These are phyloP conservation scores for Phalangium opilio DNA, from an alignment of 2,888 invertebrate species.

Conservation along the genomic window DNA sequence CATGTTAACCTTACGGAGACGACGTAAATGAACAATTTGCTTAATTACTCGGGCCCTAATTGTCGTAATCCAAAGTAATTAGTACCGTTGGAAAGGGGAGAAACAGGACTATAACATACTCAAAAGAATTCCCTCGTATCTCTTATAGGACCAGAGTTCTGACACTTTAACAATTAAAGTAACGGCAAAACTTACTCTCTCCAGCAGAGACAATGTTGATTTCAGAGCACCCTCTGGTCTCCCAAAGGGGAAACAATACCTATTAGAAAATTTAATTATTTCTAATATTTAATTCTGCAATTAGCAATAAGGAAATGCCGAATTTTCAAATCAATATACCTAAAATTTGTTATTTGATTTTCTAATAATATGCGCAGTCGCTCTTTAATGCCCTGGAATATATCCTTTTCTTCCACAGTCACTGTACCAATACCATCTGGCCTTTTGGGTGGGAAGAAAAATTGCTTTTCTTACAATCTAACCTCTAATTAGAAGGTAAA, in stretches of 20 bases:
- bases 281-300: not conserved
- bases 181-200: constrained; percentile 53
- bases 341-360: constrained; percentile 97
- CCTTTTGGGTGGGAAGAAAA: constrained; percentile 37
- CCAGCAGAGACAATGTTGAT: constrained; percentile 84
- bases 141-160: no score
- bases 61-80: no score
- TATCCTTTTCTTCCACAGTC: constrained; percentile 92
- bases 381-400: constrained; percentile 94
- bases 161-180: no score
- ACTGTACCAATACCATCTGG: constrained; percentile 98
- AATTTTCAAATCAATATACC: constrained; percentile 37
- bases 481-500: no score
- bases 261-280: constrained; percentile 31
- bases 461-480: not conserved
- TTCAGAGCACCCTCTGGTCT: constrained; percentile 95
- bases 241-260: constrained; percentile 97
- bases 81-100: no score
- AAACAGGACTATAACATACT: no score
- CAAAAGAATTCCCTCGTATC: no score
- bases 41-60: no score
- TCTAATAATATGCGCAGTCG: constrained; percentile 78
- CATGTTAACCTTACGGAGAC: no score
- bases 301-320: not conserved
- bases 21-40: no score